phyloP scores from a whole-genome alignment of 2,797 vertebrate species.

The Neoniphon sammara region DNA sequence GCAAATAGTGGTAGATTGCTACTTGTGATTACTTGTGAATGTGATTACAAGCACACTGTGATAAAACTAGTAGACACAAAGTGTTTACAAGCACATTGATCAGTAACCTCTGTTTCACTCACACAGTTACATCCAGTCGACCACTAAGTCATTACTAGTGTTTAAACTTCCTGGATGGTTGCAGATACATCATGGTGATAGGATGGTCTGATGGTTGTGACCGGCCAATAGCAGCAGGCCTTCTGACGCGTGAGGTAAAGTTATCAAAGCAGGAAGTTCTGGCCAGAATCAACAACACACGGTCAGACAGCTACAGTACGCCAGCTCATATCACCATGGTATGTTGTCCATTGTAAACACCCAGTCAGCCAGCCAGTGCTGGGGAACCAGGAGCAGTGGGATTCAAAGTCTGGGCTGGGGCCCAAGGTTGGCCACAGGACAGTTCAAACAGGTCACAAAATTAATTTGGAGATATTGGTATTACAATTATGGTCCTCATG shows the following conservation, averaged over 20 bases:
- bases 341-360: slow-evolving; percentile 34
- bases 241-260: slow-evolving; percentile 77
- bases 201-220: slow-evolving; percentile 38
- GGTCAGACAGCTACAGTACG: slow-evolving; percentile 59
- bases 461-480: not conserved
- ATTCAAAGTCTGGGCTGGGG: not conserved
- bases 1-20: too few species aligned
- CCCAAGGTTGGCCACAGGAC: not conserved
- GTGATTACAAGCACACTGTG: too few species aligned
- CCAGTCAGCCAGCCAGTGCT: slow-evolving; percentile 2
- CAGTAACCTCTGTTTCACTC: slow-evolving; percentile 20
- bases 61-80: too few species aligned
- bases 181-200: not conserved
- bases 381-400: not conserved
- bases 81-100: slow-evolving; percentile 21
- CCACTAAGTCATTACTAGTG: slow-evolving; percentile 39
- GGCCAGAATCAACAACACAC: slow-evolving; percentile 74
- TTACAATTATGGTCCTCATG: not conserved
- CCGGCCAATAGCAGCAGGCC: slow-evolving; percentile 58
- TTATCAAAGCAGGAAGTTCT: slow-evolving; percentile 80
- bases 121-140: slow-evolving; percentile 43
- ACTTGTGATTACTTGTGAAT: too few species aligned
- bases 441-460: not conserved
- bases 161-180: slow-evolving; percentile 55
- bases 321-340: slow-evolving; percentile 47